Base-by-base conservation (phyloP, 2,797 vertebrate species). In the Clarias fuscus region DNA sequence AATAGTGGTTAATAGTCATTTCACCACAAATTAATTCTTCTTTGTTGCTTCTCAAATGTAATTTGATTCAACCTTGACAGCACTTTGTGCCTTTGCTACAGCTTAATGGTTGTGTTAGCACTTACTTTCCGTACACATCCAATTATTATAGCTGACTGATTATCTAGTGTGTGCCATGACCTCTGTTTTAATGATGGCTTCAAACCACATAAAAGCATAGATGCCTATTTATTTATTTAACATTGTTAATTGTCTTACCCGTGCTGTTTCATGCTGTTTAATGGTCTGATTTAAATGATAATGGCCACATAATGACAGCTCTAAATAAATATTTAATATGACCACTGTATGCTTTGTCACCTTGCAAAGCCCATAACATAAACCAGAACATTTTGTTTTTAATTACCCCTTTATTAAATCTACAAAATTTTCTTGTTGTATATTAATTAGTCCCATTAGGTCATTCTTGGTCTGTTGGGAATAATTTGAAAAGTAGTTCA, bases 261-360 rank as follows among this genome's bases (percentile, higher is more conserved):
- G 86, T 89, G 92, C 89, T 91, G 91, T 90, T 92, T 94, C 92
- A 91, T 93, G 92, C 94, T 95, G 95, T 93, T 95, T 95, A 95
- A 95, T 95, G 94, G 95, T 93, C 94, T 94, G 94, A 94, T 95
- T 93, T 94, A 95, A 95, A 95, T 95, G 94, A 94, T 95, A 95
- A 95, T 95, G 93, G 89, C 89, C 72, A 89, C 83, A 91, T 95
- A 95, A 95, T 94, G 93, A 94, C 93, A 94, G 88, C 91, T 89
- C 91, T 93, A 92, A 91, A 95, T 95, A 95, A 95, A 96, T 95
- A 95, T 95, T 96, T 94, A 94, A 95, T 95, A 89, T 92, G 90
- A 92, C 85, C 90, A 90, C 92, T 93, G 91, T 92, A 92, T 91
- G 91, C 91, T 92, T 90, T 75, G 84, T 94, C 93, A 93, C 92